Conservation (phyloP, 1,140 invertebrate genomes). For the Bombus soroeensis region DNA sequence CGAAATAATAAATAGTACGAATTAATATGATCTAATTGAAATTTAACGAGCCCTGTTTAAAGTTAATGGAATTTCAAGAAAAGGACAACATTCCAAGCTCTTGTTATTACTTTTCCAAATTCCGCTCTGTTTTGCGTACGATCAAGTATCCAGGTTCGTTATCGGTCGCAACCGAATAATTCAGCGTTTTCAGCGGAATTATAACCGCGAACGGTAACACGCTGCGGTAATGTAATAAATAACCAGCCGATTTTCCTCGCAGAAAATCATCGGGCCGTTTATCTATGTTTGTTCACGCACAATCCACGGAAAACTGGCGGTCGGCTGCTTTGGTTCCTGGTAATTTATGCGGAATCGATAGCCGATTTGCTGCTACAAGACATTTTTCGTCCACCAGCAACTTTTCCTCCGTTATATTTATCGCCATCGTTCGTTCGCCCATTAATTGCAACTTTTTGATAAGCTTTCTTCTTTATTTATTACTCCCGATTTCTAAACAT, state of each 20-base stretch:
- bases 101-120: neutral
- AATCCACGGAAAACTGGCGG: conserved; percentile 14
- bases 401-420: neutral
- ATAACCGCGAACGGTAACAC: conserved; percentile 16
- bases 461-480: neutral
- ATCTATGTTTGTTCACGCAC: conserved; percentile 52
- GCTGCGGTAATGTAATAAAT: conserved; percentile 10
- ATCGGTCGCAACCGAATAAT: neutral
- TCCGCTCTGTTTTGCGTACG: neutral
- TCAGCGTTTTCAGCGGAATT: conserved; percentile 25
- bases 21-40: neutral
- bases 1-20: neutral
- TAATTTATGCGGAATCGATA: conserved; percentile 55
- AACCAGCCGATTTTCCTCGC: neutral
- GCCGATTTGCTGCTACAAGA: conserved; percentile 12
- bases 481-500: neutral
- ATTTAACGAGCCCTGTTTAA: too few species aligned
- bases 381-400: conserved; percentile 7
- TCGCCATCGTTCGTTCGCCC: neutral
- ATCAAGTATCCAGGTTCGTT: neutral
- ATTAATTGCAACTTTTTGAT: neutral
- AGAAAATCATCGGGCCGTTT: conserved; percentile 47
- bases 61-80: neutral
- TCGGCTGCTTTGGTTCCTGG: neutral
- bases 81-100: neutral